Conservation (phyloP, 2,888 invertebrate species). For the Agrotis ipsilon region DNA sequence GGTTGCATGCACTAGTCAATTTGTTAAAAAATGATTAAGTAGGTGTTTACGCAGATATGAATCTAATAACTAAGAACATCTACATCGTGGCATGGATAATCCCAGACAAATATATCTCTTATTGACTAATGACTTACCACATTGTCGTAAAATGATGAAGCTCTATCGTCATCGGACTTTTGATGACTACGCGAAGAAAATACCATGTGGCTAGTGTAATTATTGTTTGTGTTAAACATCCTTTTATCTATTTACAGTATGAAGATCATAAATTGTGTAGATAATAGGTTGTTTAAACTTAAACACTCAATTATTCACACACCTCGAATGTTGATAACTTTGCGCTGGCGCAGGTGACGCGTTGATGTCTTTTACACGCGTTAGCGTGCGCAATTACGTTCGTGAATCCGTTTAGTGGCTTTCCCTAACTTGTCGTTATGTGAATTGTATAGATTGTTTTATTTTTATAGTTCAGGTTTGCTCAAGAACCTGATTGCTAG, state of each 20-base stretch:
- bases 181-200: slow-evolving; percentile 12
- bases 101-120: slow-evolving; percentile 16
- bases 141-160: slow-evolving; percentile 1
- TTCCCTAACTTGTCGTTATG: slow-evolving; percentile 3
- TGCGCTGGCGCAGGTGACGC: slow-evolving; percentile 60
- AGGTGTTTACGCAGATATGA: background rate
- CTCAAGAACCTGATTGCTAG: background rate
- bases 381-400: slow-evolving; percentile 14
- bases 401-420: background rate
- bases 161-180: slow-evolving; percentile 23
- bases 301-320: slow-evolving; percentile 36
- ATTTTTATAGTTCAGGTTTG: background rate
- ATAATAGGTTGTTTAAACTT: slow-evolving; percentile 41
- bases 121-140: slow-evolving; percentile 41
- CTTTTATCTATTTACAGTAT: slow-evolving; percentile 32
- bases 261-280: slow-evolving; percentile 27
- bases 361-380: slow-evolving; percentile 71
- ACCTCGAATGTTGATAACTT: background rate
- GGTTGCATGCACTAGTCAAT: slow-evolving; percentile 26
- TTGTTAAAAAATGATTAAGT: slow-evolving; percentile 19
- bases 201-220: slow-evolving; percentile 21
- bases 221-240: slow-evolving; percentile 34
- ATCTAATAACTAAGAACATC: background rate
- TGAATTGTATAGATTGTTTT: background rate
- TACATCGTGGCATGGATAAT: slow-evolving; percentile 13